These are phyloP conservation scores for Mormyrus hasselquistii DNA, from an alignment of 2,797 vertebrate species.

Conservation along the genomic window DNA sequence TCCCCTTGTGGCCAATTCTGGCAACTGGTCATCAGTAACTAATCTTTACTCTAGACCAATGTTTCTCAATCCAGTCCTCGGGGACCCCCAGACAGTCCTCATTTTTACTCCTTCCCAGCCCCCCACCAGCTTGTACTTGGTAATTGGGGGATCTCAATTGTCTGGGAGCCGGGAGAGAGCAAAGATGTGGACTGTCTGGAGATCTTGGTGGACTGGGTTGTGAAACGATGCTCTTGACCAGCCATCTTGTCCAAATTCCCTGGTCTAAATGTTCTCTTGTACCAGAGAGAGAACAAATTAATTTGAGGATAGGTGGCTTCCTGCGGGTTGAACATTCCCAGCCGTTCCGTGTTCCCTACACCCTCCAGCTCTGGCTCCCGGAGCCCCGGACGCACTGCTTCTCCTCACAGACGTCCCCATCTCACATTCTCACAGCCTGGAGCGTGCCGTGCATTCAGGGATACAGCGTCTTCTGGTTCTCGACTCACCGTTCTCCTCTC, in stretches of 20 bases:
- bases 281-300: not conserved
- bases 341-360: not conserved
- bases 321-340: constrained; percentile 1
- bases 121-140: not conserved
- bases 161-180: not conserved
- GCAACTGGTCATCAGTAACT: not conserved
- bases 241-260: not conserved
- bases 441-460: constrained; percentile 41
- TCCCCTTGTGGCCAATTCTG: not conserved
- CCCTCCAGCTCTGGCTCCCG: not conserved
- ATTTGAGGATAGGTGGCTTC: not conserved
- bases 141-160: not conserved
- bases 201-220: not conserved
- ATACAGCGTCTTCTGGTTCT: constrained; percentile 31
- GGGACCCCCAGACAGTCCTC: not conserved
- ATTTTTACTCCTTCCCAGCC: not conserved
- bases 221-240: not conserved
- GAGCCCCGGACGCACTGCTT: not conserved
- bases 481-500: constrained; percentile 26
- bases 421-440: constrained; percentile 19
- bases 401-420: not conserved
- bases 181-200: not conserved
- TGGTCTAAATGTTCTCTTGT: not conserved
- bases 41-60: not conserved
- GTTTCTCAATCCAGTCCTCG: not conserved